Base-by-base conservation (phyloP, 2,113 vertebrate species). In the Pangasianodon hypophthalmus region DNA sequence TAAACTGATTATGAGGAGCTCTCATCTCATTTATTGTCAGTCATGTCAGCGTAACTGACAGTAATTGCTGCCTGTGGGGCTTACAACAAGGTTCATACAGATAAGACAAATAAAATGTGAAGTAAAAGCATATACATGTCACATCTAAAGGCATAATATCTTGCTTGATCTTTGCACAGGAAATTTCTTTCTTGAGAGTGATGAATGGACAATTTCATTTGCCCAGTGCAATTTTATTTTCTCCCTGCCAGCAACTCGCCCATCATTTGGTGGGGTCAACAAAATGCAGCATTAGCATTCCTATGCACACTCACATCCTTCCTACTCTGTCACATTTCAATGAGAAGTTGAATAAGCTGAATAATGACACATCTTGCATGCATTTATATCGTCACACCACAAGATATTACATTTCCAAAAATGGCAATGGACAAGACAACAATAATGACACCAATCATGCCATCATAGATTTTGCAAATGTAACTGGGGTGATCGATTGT, bases 271-370 rank as follows among this genome's bases (percentile, higher is more conserved):
- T 32, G 6, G 18, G 48, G 7, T 37, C 80, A 83, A 54, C 16
- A 19, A 83, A 83, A 56, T 37, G 18, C 80, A 83, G n/a, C n/a
- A 56, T 37, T 58, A 83, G 32, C 80, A 83, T 58, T 83, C n/a
- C 8, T 8, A 56, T 58, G 29, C 52, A 21, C 11, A 56, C n/a
- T 37, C n/a, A 82, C n/a, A 81, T 82, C 79, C 79, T 82, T 54
- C 50, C 79, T 19, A 32, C 29, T 50, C 16, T 32, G 26, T 56
- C n/a, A 54, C 16, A 52, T 54, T 82, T 82, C 16, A 80, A 16
- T n/a, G 50, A 32, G n/a, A 54, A 54, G 50, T 4, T 82, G 8
- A 7, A 82, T 80, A 14, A 82, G 7, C 37, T 3, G 18, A 32
- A 82, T 10, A 32, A 82, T 54, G 77, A 48, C 44, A 50, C 77